These are phyloP conservation scores for Cacoxenus indagator DNA, from an alignment of 2,888 invertebrate genomes.

Conservation along the genomic window DNA sequence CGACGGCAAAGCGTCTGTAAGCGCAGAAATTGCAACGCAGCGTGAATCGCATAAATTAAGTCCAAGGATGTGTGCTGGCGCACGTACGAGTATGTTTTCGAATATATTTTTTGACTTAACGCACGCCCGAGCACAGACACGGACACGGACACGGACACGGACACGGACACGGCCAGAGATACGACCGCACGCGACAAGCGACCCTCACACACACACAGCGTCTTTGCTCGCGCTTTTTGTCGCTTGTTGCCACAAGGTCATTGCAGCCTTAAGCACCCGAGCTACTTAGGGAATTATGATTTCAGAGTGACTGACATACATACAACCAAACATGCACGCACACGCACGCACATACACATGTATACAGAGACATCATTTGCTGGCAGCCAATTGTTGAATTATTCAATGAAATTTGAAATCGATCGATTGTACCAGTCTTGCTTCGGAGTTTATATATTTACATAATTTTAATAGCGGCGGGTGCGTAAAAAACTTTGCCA, in stretches of 20 bases:
- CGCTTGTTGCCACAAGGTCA: conserved; percentile 2
- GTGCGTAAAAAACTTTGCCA: no score
- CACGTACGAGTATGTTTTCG: conserved; percentile 12
- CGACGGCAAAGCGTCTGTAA: not conserved
- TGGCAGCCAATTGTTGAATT: not conserved
- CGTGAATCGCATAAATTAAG: conserved; percentile 11
- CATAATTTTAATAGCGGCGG: no score
- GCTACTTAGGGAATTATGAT: conserved; percentile 12
- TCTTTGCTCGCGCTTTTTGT: not conserved
- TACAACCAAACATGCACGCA: not conserved
- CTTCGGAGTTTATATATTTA: no score
- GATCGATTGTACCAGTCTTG: no score
- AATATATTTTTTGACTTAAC: conserved; percentile 5
- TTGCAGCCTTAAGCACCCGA: conserved; percentile 11
- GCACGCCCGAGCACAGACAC: not conserved
- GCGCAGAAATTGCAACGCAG: conserved; percentile 5
- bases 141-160: no score
- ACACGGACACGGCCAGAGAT: no score
- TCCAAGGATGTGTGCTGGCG: conserved; percentile 11
- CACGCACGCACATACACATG: not conserved
- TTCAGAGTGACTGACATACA: conserved; percentile 1
- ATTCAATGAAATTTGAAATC: no score
- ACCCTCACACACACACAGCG: no score
- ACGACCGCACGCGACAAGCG: no score
- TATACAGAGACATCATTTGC: not conserved